These are phyloP conservation scores for Falco naumanni DNA, from an alignment of 2,797 vertebrate species.

Conservation along the genomic window DNA sequence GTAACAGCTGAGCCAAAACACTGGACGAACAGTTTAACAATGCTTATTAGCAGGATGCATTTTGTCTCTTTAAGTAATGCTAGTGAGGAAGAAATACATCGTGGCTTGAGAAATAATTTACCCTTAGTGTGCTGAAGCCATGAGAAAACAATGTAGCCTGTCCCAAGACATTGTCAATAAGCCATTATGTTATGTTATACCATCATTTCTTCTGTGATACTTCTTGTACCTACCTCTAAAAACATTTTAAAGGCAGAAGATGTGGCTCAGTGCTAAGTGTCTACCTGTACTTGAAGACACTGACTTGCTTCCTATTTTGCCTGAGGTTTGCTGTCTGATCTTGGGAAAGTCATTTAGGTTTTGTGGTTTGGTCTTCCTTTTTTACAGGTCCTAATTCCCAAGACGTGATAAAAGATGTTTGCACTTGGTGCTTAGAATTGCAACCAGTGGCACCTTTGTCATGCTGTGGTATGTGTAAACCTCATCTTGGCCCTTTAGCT, in stretches of 20 bases:
- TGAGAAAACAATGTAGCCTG: background rate
- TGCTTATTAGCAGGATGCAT: slow-evolving; percentile 7
- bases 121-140: background rate
- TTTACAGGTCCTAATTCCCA: background rate
- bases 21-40: background rate
- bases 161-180: background rate
- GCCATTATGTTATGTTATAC: background rate
- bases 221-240: background rate
- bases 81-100: background rate
- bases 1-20: slow-evolving; percentile 42
- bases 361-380: background rate
- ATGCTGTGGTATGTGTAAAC: background rate
- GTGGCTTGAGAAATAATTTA: background rate
- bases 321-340: background rate
- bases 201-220: background rate
- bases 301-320: background rate
- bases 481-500: background rate
- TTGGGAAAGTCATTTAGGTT: background rate
- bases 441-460: background rate
- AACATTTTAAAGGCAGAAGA: background rate
- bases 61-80: slow-evolving; percentile 26
- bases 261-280: background rate
- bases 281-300: background rate
- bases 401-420: background rate
- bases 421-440: background rate